A percentile compares a stretch with the other conserved stretches of the same genome.
Conservation (phyloP, 2,797 vertebrate genomes). For the Esox lucius region DNA sequence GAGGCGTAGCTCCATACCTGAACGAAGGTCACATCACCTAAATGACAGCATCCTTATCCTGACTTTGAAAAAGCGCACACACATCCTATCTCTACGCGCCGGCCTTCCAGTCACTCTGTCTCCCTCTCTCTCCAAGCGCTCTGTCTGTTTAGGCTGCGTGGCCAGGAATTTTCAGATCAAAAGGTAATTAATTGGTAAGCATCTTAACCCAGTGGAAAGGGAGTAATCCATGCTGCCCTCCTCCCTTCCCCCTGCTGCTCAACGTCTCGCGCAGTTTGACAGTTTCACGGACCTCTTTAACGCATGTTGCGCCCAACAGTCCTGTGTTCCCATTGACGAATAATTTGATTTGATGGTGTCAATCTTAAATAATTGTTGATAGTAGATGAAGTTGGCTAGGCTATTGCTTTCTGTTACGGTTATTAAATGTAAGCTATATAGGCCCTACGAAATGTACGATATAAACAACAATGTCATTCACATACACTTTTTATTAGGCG, state of each 20-base stretch:
- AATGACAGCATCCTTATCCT: neutral
- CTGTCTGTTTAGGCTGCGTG: conserved; percentile 54
- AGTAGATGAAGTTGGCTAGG: neutral
- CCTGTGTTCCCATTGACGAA: neutral
- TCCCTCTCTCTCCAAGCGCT: conserved; percentile 31
- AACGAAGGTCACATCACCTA: neutral
- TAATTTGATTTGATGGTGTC: neutral
- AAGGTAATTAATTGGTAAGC: conserved; percentile 77
- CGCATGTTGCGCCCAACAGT: conserved; percentile 43
- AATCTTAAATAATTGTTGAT: neutral
- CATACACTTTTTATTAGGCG: too few species aligned
- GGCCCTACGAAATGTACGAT: too few species aligned
- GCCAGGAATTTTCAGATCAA: conserved; percentile 63
- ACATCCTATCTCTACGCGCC: neutral
- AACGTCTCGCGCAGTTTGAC: conserved; percentile 45
- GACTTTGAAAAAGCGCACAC: neutral
- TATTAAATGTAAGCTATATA: neutral
- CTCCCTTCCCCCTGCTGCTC: conserved; percentile 53
- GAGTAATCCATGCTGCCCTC: conserved; percentile 69
- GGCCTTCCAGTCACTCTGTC: conserved; percentile 17
- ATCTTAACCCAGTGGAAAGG: conserved; percentile 71
- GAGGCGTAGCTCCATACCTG: neutral
- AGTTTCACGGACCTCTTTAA: conserved; percentile 35
- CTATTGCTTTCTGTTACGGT: neutral
- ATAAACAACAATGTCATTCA: too few species aligned